phyloP scores from a whole-genome alignment of 2,113 vertebrate species.

The Trogon melanurus region DNA sequence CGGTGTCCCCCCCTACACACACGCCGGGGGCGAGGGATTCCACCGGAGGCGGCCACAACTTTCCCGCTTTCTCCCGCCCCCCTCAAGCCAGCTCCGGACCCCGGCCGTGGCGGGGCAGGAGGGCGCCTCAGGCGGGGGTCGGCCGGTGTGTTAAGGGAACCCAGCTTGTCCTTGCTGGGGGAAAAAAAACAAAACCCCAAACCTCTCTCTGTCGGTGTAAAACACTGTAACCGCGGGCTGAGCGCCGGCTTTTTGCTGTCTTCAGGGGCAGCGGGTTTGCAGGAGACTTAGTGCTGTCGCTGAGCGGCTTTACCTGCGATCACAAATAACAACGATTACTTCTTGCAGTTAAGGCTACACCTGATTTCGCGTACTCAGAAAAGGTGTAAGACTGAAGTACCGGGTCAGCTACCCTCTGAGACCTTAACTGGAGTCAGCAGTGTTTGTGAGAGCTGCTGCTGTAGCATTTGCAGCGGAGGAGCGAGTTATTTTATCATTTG shows the following conservation, averaged over 20 bases:
- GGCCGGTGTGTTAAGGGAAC: not conserved
- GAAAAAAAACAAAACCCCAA: no score
- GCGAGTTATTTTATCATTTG: not conserved
- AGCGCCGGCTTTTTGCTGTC: not conserved
- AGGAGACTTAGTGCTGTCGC: not conserved
- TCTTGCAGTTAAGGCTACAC: not conserved
- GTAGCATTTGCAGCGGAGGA: not conserved
- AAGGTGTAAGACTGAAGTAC: not conserved
- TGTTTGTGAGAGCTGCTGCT: not conserved
- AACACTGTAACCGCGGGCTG: rapidly evolving
- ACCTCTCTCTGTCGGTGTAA: not conserved
- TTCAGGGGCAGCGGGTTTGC: not conserved
- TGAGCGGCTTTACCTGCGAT: not conserved
- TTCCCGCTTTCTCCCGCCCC: not conserved
- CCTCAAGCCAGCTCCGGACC: not conserved
- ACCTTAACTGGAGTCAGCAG: rapidly evolving
- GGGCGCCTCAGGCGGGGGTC: not conserved
- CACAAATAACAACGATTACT: not conserved
- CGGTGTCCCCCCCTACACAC: no score
- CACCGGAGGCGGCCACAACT: not conserved
- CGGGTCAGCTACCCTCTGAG: not conserved
- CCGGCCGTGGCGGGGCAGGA: not conserved
- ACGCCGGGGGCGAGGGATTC: no score
- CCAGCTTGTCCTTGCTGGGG: not conserved
- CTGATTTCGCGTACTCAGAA: not conserved